phyloP scores from a whole-genome alignment of 2,797 vertebrate species.

The Coregonus sp. region DNA sequence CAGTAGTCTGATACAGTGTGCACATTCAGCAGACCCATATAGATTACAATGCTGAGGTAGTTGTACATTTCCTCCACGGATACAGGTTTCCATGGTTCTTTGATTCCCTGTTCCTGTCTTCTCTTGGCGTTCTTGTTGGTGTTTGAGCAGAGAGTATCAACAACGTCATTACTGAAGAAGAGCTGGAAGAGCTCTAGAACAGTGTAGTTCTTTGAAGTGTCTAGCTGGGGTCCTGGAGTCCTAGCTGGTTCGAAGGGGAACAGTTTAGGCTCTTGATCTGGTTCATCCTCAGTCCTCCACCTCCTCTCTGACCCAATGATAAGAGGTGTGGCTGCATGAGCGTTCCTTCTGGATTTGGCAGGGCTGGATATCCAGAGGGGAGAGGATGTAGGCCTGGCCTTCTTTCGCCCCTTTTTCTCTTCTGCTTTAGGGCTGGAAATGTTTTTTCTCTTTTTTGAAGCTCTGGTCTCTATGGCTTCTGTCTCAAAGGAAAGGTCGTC shows the following conservation, averaged over 20 bases:
- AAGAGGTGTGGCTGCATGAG: neutral
- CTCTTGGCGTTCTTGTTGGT: conserved; percentile 9
- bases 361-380: neutral
- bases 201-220: neutral
- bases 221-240: conserved; percentile 5
- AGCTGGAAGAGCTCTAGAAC: neutral
- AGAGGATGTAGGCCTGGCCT: neutral
- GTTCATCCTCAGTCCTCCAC: neutral
- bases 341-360: neutral
- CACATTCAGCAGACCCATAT: conserved; percentile 1
- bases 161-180: neutral
- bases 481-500: neutral
- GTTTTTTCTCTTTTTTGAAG: too few species aligned
- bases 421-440: neutral
- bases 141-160: neutral
- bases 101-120: neutral
- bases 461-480: neutral
- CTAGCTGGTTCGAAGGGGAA: neutral
- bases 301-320: neutral
- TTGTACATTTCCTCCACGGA: neutral
- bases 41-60: neutral
- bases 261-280: neutral
- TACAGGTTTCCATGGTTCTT: neutral
- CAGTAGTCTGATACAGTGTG: conserved; percentile 3
- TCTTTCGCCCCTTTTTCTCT: neutral